A percentile compares a stretch with the other conserved stretches of the same genome.
Conservation (phyloP, 2,797 vertebrate species). For the Mus caroli region DNA sequence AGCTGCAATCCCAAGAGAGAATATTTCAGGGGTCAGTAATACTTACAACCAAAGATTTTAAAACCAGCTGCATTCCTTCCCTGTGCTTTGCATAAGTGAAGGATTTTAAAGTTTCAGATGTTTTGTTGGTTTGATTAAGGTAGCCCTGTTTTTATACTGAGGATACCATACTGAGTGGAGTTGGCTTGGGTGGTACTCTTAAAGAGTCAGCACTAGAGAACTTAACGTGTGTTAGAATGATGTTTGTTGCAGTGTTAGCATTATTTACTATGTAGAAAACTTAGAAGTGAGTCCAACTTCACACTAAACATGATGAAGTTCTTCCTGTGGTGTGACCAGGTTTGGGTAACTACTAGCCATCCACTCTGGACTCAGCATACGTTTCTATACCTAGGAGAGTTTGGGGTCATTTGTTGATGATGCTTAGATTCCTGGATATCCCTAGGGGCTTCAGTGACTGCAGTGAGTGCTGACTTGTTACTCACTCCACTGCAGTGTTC, state of each 20-base stretch:
- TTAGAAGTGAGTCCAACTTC: not conserved
- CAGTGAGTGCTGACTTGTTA: not conserved
- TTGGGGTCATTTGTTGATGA: not conserved
- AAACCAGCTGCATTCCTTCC: not conserved
- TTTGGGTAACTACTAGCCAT: not conserved
- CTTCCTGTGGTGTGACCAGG: not conserved
- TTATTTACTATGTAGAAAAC: conserved; percentile 22
- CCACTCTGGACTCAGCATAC: not conserved
- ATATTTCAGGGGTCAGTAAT: not conserved
- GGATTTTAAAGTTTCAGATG: not conserved
- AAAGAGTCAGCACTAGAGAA: conserved; percentile 10
- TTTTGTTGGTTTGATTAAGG: not conserved
- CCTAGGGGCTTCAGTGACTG: not conserved
- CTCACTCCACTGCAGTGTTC: not conserved
- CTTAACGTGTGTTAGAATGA: not conserved
- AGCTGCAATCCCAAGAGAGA: not conserved
- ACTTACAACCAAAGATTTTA: conserved; percentile 11
- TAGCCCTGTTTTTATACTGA: not conserved
- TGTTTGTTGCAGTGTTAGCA: not conserved
- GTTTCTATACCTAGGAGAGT: not conserved
- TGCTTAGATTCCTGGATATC: not conserved
- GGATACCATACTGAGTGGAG: not conserved
- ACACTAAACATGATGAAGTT: not conserved
- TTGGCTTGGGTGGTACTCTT: not conserved
- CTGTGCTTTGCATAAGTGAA: conserved; percentile 22